Evolutionary conservation across 2,797 vertebrate genomes (phyloP), one percentile per base, ranked within the genome.

Genomic region (Myripristis jacobus): DNA sequence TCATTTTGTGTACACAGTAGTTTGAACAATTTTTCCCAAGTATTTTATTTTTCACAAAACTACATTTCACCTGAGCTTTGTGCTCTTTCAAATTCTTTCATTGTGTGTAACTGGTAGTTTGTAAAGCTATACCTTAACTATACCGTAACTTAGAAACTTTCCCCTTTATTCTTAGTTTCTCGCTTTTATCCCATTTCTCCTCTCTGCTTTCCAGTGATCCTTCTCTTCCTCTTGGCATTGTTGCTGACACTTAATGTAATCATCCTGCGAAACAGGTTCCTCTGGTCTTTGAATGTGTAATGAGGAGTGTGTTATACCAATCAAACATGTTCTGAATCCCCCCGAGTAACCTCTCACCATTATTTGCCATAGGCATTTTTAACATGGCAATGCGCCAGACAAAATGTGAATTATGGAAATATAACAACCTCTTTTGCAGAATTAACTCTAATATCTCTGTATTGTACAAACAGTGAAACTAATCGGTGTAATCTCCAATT

Each of bases 261-360:
- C 25, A 1, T 41, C 36, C 48, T 0, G 57, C 60, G 4, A 56
- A 36, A 79, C 74, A 1, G 21, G 87, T 87, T 80, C 12, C 5
- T 69, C 73, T n/a, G 15, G 11, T 68, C 9, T 64, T 13, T 36
- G 11, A 36, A 13, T 31, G 21, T 36, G 6, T 3, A 25, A 12
- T 16, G 54, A 24, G 16, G 38, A 48, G 27, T 31, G 16, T 3
- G 8, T 55, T 19, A 12, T 50, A 22, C 19, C 11, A 1, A 3
- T 51, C 13, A 24, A 15, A 51, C 22, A 22, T 50, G 47, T 50
- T 25, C 12, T 51, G 22, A 24, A 25, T 15, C 22, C 22, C 12
- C 48, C 2, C 12, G 5, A 11, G 25, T 50, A 21, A 43, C 41
- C 41, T 43, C 15, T 43, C 15, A 43, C 41, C 12, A 4, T 15